Evolutionary conservation across 2,888 invertebrate genomes (phyloP).

Genomic region (Drosophila anceps): DNA sequence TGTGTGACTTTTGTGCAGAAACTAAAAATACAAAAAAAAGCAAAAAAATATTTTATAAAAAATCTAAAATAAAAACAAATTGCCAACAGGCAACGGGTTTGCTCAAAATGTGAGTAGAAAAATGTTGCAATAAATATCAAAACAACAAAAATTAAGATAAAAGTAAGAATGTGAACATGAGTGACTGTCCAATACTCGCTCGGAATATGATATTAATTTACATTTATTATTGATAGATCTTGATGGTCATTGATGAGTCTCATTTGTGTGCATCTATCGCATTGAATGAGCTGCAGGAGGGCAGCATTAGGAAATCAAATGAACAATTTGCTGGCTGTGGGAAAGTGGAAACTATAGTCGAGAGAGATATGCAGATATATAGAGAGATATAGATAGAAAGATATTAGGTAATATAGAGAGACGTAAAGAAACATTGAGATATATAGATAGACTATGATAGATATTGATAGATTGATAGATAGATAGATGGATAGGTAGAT

Average conservation of each 20-base stretch:
- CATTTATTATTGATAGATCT: background rate
- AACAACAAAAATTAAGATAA: background rate
- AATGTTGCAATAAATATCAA: constrained; percentile 13
- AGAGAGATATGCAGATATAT: background rate
- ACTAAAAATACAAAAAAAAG: constrained; percentile 23
- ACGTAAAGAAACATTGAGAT: background rate
- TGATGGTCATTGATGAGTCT: background rate
- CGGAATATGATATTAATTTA: too few species aligned
- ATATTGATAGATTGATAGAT: too few species aligned
- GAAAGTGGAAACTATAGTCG: background rate
- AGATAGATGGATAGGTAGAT: too few species aligned
- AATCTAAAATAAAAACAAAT: constrained; percentile 18
- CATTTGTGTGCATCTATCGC: background rate
- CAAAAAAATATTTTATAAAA: constrained; percentile 3
- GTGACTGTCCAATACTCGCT: background rate
- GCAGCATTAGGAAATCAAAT: background rate
- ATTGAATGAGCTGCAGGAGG: background rate
- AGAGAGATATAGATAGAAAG: background rate
- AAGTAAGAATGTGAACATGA: background rate
- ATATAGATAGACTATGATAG: too few species aligned
- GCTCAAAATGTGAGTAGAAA: constrained; percentile 48
- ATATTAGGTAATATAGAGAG: background rate
- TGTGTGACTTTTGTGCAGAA: constrained; percentile 58
- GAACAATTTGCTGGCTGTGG: background rate
- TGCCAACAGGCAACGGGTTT: constrained; percentile 41